These are phyloP conservation scores for Botia almorhae DNA, from an alignment of 2,797 vertebrate genomes.

Conservation along the genomic window DNA sequence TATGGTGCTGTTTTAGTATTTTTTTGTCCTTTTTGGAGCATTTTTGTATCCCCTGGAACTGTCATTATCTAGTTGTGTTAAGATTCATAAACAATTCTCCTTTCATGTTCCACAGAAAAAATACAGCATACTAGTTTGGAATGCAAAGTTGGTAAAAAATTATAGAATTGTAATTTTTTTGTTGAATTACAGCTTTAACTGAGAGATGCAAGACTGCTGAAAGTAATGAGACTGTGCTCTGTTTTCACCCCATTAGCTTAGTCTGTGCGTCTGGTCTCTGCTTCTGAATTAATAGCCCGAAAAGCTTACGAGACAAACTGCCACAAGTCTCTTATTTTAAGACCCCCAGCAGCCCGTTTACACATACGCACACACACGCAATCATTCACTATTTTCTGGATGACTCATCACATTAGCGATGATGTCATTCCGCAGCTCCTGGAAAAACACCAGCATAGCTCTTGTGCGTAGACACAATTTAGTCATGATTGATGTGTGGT, in stretches of 20 bases:
- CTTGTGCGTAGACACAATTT: slow-evolving; percentile 37
- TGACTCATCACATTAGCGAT: slow-evolving; percentile 59
- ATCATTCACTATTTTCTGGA: slow-evolving; percentile 52
- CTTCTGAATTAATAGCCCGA: slow-evolving; percentile 33
- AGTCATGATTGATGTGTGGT: slow-evolving; percentile 38
- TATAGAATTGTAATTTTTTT: not conserved
- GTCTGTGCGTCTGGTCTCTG: slow-evolving; percentile 11
- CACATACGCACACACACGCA: slow-evolving; percentile 2
- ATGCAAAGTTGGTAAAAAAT: not conserved
- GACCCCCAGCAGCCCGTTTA: slow-evolving; percentile 15
- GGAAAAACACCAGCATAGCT: slow-evolving; percentile 52
- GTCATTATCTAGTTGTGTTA: not conserved
- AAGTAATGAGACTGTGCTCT: too few species aligned
- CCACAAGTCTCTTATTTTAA: too few species aligned
- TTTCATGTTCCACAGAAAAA: not conserved
- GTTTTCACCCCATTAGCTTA: too few species aligned
- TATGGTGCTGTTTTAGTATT: too few species aligned
- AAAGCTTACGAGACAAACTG: slow-evolving; percentile 26
- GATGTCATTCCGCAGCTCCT: slow-evolving; percentile 53
- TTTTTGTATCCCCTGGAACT: not conserved
- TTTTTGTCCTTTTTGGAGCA: too few species aligned
- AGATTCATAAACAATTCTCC: not conserved
- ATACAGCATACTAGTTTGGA: not conserved
- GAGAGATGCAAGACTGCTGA: too few species aligned
- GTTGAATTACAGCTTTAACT: not conserved